Evolutionary conservation across 1,140 invertebrate genomes (phyloP), one percentile per base, ranked within the genome.

Genomic region (Cepaea nemoralis): DNA sequence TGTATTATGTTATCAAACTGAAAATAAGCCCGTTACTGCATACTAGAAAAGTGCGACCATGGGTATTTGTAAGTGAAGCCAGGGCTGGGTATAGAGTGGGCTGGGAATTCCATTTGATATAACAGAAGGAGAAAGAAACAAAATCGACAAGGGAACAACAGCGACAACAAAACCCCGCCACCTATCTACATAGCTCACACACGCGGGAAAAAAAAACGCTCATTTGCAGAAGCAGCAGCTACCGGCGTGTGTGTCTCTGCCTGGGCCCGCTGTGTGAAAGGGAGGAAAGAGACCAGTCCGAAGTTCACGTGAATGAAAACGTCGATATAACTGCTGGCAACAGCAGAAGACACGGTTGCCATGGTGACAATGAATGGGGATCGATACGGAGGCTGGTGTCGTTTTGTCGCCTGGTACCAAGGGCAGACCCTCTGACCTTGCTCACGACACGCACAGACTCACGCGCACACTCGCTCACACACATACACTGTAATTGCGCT

Each of bases 321-420:
- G 50, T 70, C 70, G 48, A 74, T 39, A 78, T 35, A 22, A 35
- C 63, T 33, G 69, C 45, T 76, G 70, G 79, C 81, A 50, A 39
- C 37, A 35, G 76, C 42, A 71, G 66, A 82, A 69, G 59, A 69
- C 69, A 42, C 82, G 63, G 83, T 83, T 83, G 79, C 79, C 76
- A 83, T 83, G 83, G 83, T 31, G 75, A 83, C 80, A 39, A 79
- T 82, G 79, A 78, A 78, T 71, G 45, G 31, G 48, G 69, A 73
- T 80, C 78, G 39, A 80, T 80, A 80, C 67, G 31, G 0, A 69
- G 2, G 70, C 77, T 22, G 39, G 42, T 50, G 48, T 50, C 42
- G 42, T 81, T 80, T 71, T 74, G 37, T 79, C 77, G 77, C 16
- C 8, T 48, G 71, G 40, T 45, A 74, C n/a, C 71, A 74, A 33